Conservation (phyloP, 2,797 vertebrate genomes). For the Siniperca scherzeri region DNA sequence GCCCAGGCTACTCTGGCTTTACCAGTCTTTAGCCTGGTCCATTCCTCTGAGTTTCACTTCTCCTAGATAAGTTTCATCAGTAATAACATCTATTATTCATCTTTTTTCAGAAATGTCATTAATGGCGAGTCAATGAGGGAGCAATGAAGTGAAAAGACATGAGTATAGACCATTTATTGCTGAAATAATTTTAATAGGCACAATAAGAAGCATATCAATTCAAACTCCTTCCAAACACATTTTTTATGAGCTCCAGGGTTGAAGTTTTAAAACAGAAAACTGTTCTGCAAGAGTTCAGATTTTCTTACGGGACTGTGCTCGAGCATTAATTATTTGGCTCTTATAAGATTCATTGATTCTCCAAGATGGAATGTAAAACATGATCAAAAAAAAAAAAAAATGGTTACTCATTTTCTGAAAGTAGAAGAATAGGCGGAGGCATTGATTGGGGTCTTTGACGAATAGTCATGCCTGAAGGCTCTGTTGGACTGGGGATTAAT, state of each 20-base stretch:
- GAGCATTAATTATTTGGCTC: slow-evolving; percentile 60
- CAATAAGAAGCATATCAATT: slow-evolving; percentile 58
- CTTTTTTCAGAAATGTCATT: slow-evolving; percentile 56
- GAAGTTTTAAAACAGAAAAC: slow-evolving; percentile 32
- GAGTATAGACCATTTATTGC: slow-evolving; percentile 50
- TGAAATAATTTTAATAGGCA: slow-evolving; percentile 46
- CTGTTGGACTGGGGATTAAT: slow-evolving; percentile 81
- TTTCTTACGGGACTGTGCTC: slow-evolving; percentile 39
- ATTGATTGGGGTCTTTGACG: slow-evolving; percentile 76
- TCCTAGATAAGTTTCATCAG: slow-evolving; percentile 56
- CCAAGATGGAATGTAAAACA: slow-evolving; percentile 65
- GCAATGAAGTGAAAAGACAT: slow-evolving; percentile 58
- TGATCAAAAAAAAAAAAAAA: slow-evolving; percentile 51
- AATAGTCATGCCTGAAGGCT: slow-evolving; percentile 78
- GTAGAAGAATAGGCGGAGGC: slow-evolving; percentile 58
- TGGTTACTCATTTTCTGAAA: slow-evolving; percentile 66
- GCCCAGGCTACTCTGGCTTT: slow-evolving; percentile 56
- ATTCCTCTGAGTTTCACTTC: slow-evolving; percentile 43
- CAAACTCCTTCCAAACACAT: slow-evolving; percentile 36
- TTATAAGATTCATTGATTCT: slow-evolving; percentile 70
- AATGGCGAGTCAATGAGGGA: slow-evolving; percentile 53
- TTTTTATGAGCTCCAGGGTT: slow-evolving; percentile 39
- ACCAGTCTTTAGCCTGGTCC: slow-evolving; percentile 49
- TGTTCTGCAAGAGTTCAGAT: slow-evolving; percentile 37
- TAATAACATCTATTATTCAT: slow-evolving; percentile 67